These are phyloP conservation scores for Malurus elegans DNA, from an alignment of 2,113 vertebrate genomes.

Conservation along the genomic window DNA sequence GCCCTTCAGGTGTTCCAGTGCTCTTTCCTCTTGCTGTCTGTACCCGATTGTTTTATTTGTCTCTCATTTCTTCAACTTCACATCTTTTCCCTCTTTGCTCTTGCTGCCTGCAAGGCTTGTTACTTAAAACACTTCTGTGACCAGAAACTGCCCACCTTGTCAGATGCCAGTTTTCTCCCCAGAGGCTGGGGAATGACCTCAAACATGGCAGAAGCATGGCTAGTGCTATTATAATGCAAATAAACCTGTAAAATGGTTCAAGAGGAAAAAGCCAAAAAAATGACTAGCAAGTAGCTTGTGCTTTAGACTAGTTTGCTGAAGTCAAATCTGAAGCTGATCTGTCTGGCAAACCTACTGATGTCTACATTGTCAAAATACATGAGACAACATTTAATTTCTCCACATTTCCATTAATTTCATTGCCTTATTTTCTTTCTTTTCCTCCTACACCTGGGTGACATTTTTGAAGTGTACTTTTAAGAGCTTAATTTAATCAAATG, in stretches of 20 bases:
- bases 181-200: neutral
- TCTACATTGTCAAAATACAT: constrained; percentile 65
- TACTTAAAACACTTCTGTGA: neutral
- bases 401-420: constrained; percentile 68
- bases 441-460: constrained; percentile 62
- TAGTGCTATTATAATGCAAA: neutral
- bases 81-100: neutral
- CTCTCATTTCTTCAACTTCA: neutral
- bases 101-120: neutral
- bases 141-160: neutral
- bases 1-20: neutral
- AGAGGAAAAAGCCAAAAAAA: neutral
- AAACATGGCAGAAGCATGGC: neutral
- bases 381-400: constrained; percentile 68
- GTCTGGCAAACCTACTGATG: constrained; percentile 69
- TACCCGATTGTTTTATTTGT: neutral
- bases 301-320: neutral
- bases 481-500: constrained; percentile 64
- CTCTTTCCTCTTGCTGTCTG: neutral
- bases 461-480: constrained; percentile 67
- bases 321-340: constrained; percentile 27
- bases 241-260: neutral
- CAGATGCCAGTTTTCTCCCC: neutral
- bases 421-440: constrained; percentile 64
- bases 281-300: neutral